phyloP scores from a whole-genome alignment of 2,888 invertebrate species.

The Masnerella sp. region DNA sequence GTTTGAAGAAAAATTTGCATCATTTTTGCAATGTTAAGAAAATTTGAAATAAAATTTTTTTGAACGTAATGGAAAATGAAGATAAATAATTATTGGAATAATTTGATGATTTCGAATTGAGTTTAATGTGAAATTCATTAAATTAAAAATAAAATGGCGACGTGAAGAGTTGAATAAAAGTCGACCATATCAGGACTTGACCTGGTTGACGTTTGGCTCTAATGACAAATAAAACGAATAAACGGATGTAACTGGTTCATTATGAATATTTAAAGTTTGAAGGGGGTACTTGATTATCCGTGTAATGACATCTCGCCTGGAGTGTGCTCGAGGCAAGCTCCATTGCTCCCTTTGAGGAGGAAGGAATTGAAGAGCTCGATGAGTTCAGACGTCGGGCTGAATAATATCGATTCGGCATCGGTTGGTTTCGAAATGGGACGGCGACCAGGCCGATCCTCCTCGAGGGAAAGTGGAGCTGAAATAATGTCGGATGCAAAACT shows the following conservation, averaged over 20 bases:
- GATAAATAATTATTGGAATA: too few relatives aligned
- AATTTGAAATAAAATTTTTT: too few relatives aligned
- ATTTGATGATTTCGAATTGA: too few relatives aligned
- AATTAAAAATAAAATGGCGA: too few relatives aligned
- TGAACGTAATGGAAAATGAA: too few relatives aligned
- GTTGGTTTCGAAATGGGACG: slow-evolving; percentile 73
- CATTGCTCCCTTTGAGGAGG: slow-evolving; percentile 41
- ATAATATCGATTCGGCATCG: slow-evolving; percentile 71
- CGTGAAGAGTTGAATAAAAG: too few relatives aligned
- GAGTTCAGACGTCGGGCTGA: slow-evolving; percentile 63
- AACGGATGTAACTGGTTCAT: slow-evolving; percentile 32
- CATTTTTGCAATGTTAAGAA: too few relatives aligned
- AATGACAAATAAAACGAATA: slow-evolving; percentile 21
- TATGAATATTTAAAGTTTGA: slow-evolving; percentile 50
- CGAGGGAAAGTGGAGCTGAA: slow-evolving; percentile 32
- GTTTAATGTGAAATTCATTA: too few relatives aligned
- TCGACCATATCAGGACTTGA: background rate
- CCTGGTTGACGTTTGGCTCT: too few relatives aligned
- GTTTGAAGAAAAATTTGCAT: too few relatives aligned
- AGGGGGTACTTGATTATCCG: slow-evolving; percentile 33
- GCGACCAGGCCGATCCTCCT: slow-evolving; percentile 40
- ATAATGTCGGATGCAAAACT: slow-evolving; percentile 36
- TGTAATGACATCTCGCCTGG: slow-evolving; percentile 33
- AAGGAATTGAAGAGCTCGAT: slow-evolving; percentile 62
- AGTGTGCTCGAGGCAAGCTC: slow-evolving; percentile 35